Evolutionary conservation across 2,797 vertebrate genomes (phyloP).

Genomic region (Rachycentron canadum): DNA sequence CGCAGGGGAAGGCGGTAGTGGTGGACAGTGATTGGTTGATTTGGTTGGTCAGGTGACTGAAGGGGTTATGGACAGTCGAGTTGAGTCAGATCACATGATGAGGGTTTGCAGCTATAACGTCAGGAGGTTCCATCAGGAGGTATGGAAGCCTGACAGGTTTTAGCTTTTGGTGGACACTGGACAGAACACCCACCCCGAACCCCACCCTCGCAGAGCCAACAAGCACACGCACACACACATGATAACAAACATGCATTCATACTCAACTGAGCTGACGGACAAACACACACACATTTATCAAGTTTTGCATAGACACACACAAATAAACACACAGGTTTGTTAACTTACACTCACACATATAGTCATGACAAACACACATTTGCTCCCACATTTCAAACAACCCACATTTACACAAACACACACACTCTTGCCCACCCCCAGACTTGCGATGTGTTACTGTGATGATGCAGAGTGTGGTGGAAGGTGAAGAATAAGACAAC

Average conservation of each 20-base stretch:
- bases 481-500: slow-evolving; percentile 96
- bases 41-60: slow-evolving; percentile 85
- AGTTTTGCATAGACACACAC: slow-evolving; percentile 65
- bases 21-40: slow-evolving; percentile 87
- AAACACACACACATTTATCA: slow-evolving; percentile 15
- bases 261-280: slow-evolving; percentile 21
- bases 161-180: slow-evolving; percentile 88
- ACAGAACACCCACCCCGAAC: slow-evolving; percentile 84
- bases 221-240: slow-evolving; percentile 3
- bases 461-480: slow-evolving; percentile 91
- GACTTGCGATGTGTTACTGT: slow-evolving; percentile 91
- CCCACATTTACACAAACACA: slow-evolving; percentile 43
- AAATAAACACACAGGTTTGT: slow-evolving; percentile 49
- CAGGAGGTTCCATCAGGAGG: slow-evolving; percentile 87
- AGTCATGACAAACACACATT: slow-evolving; percentile 45
- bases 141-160: slow-evolving; percentile 89
- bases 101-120: slow-evolving; percentile 88
- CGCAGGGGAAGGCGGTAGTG: slow-evolving; percentile 83
- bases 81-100: slow-evolving; percentile 89
- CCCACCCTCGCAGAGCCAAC: slow-evolving; percentile 63
- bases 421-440: slow-evolving; percentile 76
- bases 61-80: slow-evolving; percentile 87
- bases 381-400: slow-evolving; percentile 17
- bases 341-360: slow-evolving; percentile 47
- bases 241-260: not conserved